These are phyloP conservation scores for Poecilia wingei DNA, from an alignment of 2,797 vertebrate species.

Conservation along the genomic window DNA sequence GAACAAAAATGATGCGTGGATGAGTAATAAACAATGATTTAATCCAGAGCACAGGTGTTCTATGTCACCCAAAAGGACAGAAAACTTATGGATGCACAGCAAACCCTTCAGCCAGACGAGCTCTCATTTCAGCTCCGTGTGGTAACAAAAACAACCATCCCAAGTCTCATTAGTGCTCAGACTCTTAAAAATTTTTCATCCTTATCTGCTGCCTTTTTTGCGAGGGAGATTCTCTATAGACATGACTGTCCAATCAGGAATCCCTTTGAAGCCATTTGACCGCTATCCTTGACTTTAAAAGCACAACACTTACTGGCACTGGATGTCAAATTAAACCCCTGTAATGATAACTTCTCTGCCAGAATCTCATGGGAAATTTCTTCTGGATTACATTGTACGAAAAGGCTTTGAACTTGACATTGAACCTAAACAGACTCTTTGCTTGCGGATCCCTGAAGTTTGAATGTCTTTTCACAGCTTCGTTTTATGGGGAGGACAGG, in stretches of 20 bases:
- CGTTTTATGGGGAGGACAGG: conserved; percentile 33
- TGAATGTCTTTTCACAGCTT: conserved; percentile 46
- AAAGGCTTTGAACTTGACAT: conserved; percentile 86
- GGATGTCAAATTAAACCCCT: conserved; percentile 83
- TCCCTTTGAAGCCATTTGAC: conserved; percentile 80
- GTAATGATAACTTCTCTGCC: conserved; percentile 82
- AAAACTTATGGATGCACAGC: conserved; percentile 28
- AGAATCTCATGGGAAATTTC: conserved; percentile 80
- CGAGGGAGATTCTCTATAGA: conserved; percentile 63
- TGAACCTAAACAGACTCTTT: conserved; percentile 83
- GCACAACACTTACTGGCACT: conserved; percentile 79
- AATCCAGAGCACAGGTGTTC: conserved; percentile 42
- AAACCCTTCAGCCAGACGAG: conserved; percentile 26
- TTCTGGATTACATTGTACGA: conserved; percentile 83
- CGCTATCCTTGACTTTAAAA: conserved; percentile 81
- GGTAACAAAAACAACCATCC: conserved; percentile 36
- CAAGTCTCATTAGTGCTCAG: conserved; percentile 32
- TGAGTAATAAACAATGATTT: conserved; percentile 44
- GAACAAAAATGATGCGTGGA: conserved; percentile 6
- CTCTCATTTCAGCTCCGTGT: conserved; percentile 28
- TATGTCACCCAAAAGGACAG: conserved; percentile 15
- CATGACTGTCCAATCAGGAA: conserved; percentile 58
- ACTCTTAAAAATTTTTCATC: conserved; percentile 59
- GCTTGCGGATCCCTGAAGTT: conserved; percentile 68
- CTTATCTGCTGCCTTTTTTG: conserved; percentile 62